Conservation (phyloP, 2,888 invertebrate genomes). For the Blomia tropicalis region DNA sequence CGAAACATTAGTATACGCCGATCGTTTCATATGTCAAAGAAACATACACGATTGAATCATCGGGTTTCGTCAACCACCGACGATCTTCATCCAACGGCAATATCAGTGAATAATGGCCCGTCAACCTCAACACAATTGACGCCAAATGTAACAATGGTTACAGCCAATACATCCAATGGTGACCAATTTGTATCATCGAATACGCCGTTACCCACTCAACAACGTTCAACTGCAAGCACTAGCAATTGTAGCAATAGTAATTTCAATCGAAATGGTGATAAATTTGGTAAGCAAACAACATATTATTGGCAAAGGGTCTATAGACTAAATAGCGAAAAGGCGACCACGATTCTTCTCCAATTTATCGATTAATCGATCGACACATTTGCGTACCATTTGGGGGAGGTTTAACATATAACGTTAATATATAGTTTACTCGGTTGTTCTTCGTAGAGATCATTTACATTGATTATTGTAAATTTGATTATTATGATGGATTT, state of each 20-base stretch:
- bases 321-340: too few relatives aligned
- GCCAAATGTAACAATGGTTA: neutral
- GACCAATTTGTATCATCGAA: neutral
- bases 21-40: constrained; percentile 13
- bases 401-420: too few relatives aligned
- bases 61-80: constrained; percentile 3
- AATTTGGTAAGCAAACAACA: constrained; percentile 1
- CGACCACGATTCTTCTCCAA: too few relatives aligned
- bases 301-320: too few relatives aligned
- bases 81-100: neutral
- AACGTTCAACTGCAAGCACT: neutral
- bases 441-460: too few relatives aligned
- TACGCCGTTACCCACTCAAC: neutral
- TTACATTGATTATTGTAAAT: too few relatives aligned
- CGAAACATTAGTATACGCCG: constrained; percentile 9
- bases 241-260: neutral
- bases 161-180: neutral
- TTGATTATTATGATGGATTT: too few relatives aligned
- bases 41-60: neutral
- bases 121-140: neutral
- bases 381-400: too few relatives aligned
- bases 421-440: too few relatives aligned
- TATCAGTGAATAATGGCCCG: neutral
- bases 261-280: neutral
- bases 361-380: too few relatives aligned